Evolutionary conservation across 2,888 invertebrate species (phyloP).

Genomic region (Matsumyia berberina): DNA sequence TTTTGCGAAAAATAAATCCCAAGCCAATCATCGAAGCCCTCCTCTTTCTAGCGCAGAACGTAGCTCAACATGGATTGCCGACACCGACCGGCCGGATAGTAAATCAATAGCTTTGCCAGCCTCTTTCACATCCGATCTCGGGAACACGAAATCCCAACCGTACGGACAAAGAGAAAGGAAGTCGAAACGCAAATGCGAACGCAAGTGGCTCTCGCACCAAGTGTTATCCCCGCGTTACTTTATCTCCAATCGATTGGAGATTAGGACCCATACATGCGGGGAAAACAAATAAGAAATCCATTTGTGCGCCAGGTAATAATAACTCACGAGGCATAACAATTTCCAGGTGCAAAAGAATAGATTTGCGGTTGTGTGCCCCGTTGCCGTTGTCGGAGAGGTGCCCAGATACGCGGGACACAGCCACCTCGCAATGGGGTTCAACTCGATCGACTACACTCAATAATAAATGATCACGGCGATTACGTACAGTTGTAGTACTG

Average conservation of each 20-base stretch:
- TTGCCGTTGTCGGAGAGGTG: conserved; percentile 33
- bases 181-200: too few species aligned
- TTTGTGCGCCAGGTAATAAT: conserved; percentile 66
- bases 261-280: conserved; percentile 54
- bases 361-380: conserved; percentile 65
- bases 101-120: conserved; percentile 38
- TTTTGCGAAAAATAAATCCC: background rate
- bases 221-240: conserved; percentile 43
- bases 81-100: conserved; percentile 27
- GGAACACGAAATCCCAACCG: background rate
- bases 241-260: conserved; percentile 68
- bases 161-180: conserved; percentile 62
- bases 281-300: conserved; percentile 73
- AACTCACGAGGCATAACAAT: conserved; percentile 70
- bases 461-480: conserved; percentile 75
- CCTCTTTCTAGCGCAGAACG: background rate
- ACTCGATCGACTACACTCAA: conserved; percentile 76
- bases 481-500: conserved; percentile 72
- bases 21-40: conserved; percentile 14
- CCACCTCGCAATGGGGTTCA: conserved; percentile 71
- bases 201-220: conserved; percentile 29
- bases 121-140: conserved; percentile 36
- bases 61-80: conserved; percentile 31
- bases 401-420: conserved; percentile 30
- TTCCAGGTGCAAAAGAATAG: conserved; percentile 77